Evolutionary conservation across 2,797 vertebrate genomes (phyloP).

Genomic region (Forpus xanthops): DNA sequence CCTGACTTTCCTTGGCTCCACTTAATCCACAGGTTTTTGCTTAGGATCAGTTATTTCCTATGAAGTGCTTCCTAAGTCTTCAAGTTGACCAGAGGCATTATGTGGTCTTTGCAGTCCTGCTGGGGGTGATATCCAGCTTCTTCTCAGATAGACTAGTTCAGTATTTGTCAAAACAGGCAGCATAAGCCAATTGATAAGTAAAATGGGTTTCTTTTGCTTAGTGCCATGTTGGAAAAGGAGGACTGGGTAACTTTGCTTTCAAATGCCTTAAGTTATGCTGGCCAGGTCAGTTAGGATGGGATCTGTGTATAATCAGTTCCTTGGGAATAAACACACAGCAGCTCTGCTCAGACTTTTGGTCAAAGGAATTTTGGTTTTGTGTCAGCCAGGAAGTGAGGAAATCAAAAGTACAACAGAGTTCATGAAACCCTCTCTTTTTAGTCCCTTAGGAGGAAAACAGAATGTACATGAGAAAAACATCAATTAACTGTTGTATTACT

Average conservation of each 20-base stretch:
- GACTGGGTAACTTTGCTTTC: neutral
- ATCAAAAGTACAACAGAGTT: constrained; percentile 49
- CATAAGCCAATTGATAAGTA: neutral
- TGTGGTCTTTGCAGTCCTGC: neutral
- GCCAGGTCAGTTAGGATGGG: neutral
- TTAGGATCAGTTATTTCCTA: neutral
- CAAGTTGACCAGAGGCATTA: neutral
- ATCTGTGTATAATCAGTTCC: neutral
- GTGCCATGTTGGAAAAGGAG: neutral
- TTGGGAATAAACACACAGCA: constrained; percentile 37
- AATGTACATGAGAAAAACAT: constrained; percentile 29
- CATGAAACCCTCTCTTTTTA: constrained; percentile 23
- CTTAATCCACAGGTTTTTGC: neutral
- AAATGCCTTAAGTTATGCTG: neutral
- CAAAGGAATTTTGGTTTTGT: constrained; percentile 36
- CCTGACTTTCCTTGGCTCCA: neutral
- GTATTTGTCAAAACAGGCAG: neutral
- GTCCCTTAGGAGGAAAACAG: constrained; percentile 39
- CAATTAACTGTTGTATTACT: constrained; percentile 21
- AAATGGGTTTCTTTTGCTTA: neutral
- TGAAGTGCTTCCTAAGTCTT: neutral
- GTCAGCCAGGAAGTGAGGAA: constrained; percentile 55
- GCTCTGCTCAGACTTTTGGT: constrained; percentile 11
- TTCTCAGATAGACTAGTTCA: neutral
- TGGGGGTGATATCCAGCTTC: neutral